Conservation (phyloP, 2,888 invertebrate species). For the Chaitophorus viminalis region DNA sequence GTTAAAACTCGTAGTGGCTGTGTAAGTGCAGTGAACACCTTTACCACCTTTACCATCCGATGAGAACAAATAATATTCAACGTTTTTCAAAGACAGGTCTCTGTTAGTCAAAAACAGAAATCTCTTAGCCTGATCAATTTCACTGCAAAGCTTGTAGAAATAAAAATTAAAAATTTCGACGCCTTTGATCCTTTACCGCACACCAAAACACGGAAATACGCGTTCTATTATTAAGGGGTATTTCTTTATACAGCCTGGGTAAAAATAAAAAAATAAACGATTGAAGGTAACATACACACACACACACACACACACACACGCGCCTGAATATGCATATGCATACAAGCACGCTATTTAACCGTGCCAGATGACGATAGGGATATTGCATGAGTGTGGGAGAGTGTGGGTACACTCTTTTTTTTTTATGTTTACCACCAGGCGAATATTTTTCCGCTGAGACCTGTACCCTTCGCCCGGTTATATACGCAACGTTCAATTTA, state of each 20-base stretch:
- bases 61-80: conserved; percentile 1
- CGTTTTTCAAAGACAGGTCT: background rate
- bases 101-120: background rate
- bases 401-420: background rate
- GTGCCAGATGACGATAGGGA: background rate
- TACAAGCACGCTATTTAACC: background rate
- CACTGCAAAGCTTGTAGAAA: background rate
- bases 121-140: background rate
- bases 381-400: background rate
- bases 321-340: no score
- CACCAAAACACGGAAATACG: background rate
- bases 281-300: background rate
- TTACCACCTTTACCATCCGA: no score
- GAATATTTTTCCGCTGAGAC: background rate
- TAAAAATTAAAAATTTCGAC: conserved; percentile 3
- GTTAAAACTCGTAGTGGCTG: background rate
- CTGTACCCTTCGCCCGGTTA: background rate
- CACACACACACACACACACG: background rate
- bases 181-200: background rate
- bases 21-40: no score
- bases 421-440: background rate
- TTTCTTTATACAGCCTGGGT: background rate
- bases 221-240: background rate
- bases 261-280: background rate
- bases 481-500: conserved; percentile 28